Evolutionary conservation across 1,140 invertebrate species (phyloP), one percentile per base, ranked within the genome.

Genomic region (Atta cephalotes): DNA sequence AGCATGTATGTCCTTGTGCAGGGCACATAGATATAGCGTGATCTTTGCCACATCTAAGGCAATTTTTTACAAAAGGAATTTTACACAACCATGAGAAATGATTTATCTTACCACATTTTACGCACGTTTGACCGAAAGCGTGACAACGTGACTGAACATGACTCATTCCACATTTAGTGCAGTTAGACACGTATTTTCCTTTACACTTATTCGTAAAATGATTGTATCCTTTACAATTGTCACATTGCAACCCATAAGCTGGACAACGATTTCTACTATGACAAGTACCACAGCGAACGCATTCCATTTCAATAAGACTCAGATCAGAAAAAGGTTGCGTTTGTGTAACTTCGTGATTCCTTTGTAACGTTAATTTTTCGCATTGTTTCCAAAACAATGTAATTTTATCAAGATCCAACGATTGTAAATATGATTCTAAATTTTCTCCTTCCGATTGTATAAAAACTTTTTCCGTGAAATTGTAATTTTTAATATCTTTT

Each of bases 21-120:
- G 78, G 85, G 16, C 85, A 86, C 31, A 51, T 21, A 18, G 85
- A 71, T 21, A 81, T 35, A 35, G 49, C 56, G 7, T 86, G 85
- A n/a, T 81, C 49, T 5, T 3, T 10, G 6, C 77, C 85, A 39
- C 77, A 86, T 72, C 77, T 71, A 18, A n/a, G 14, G 16, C 85
- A 86, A 72, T 81, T 25, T 21, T 49, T 65, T 21, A 81, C 45
- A 49, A 65, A 7, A 31, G 45, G 65, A 16, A 56, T 21, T 39
- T 66, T 25, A 45, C 87, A 90, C 25, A 87, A 60, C 84, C 45
- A 88, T 7, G 89, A 60, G 65, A 85, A 85, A 77, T 90, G 89
- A 25, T 87, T 87, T 21, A 12, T 1, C 35, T 90, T 90, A 14
- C 78, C 79, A 45, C 87, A 90, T 7, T 80, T 89, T 2, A 51